Evolutionary conservation across 2,888 invertebrate genomes (phyloP), one percentile per base, ranked within the genome.

Genomic region (Leptopilina myrica): DNA sequence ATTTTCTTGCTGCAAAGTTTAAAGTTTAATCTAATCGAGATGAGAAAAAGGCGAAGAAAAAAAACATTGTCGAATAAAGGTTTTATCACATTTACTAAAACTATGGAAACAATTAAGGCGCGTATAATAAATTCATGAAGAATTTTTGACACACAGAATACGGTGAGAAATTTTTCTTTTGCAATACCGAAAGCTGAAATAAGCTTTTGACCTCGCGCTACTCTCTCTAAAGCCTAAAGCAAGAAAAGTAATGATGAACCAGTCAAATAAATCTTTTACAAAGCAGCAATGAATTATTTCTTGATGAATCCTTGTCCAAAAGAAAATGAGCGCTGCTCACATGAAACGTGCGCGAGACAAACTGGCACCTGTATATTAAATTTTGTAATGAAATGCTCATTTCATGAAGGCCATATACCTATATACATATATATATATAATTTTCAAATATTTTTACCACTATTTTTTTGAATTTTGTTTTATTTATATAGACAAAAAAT

Each of bases 181-280:
- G 14, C 69, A 69, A 69, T 53, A 69, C 69, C 8, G n/a, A 53
- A 69, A 69, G 53, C 53, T 53, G 53, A 69, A 69, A 49, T 49
- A 49, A 69, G 69, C 56, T 73, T 33, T 56, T 59, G 56, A 11
- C 56, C 73, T 73, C 56, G 56, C 15, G 56, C 56, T 56, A 56
- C 73, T 73, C 53, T 56, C 69, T 26, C 56, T 59, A 73, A 73
- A 40, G 73, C 56, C 40, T 73, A 59, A 33, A 73, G 49, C 49
- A 49, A 49, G 43, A 43, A 43, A 43, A 43, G 73, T 40, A 73
- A 59, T 73, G 73, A 73, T 56, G 73, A 40, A 73, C 56, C 73
- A 59, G 73, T 73, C 73, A 73, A 59, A 73, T 73, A 73, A 73
- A 73, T 73, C 73, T 73, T 73, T 40, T 11, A 56, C 73, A 56